These are phyloP conservation scores for Drosophila pseudotakahashii DNA, from an alignment of 2,888 invertebrate genomes.

Conservation along the genomic window DNA sequence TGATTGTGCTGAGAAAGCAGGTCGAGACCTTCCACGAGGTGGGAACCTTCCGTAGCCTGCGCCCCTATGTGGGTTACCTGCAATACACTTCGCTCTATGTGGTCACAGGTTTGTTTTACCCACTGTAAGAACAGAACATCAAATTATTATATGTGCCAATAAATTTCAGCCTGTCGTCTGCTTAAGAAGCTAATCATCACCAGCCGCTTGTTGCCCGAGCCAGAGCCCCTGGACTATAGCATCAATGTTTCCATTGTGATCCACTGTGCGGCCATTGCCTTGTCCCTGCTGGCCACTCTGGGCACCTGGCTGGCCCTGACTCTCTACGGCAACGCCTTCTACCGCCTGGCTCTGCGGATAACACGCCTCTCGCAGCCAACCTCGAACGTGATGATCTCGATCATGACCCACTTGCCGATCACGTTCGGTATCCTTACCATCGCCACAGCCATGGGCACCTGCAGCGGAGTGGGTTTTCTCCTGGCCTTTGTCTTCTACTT, in stretches of 20 bases:
- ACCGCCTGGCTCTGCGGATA: slow-evolving; percentile 69
- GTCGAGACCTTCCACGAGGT: slow-evolving; percentile 82
- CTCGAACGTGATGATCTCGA: slow-evolving; percentile 86
- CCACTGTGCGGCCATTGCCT: slow-evolving; percentile 72
- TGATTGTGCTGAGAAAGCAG: slow-evolving; percentile 87
- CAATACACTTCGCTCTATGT: slow-evolving; percentile 85
- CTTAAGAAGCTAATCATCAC: slow-evolving; percentile 68
- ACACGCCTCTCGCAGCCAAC: slow-evolving; percentile 61
- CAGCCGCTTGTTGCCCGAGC: slow-evolving; percentile 53
- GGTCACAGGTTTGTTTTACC: slow-evolving; percentile 74
- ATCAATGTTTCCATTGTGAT: slow-evolving; percentile 70
- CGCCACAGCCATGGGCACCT: slow-evolving; percentile 88
- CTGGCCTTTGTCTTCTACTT: slow-evolving; percentile 89
- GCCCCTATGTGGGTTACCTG: slow-evolving; percentile 86
- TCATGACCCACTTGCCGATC: slow-evolving; percentile 89
- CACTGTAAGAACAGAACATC: no score
- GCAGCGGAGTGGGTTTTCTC: slow-evolving; percentile 90
- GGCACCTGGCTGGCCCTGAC: slow-evolving; percentile 65
- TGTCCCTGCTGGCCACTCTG: slow-evolving; percentile 65
- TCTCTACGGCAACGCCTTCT: slow-evolving; percentile 66
- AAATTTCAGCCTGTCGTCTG: slow-evolving; percentile 78
- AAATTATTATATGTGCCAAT: no score
- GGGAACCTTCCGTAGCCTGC: slow-evolving; percentile 84
- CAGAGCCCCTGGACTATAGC: slow-evolving; percentile 65
- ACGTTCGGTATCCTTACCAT: slow-evolving; percentile 88